Conservation (phyloP, 2,113 vertebrate species). For the Eonycteris spelaea region DNA sequence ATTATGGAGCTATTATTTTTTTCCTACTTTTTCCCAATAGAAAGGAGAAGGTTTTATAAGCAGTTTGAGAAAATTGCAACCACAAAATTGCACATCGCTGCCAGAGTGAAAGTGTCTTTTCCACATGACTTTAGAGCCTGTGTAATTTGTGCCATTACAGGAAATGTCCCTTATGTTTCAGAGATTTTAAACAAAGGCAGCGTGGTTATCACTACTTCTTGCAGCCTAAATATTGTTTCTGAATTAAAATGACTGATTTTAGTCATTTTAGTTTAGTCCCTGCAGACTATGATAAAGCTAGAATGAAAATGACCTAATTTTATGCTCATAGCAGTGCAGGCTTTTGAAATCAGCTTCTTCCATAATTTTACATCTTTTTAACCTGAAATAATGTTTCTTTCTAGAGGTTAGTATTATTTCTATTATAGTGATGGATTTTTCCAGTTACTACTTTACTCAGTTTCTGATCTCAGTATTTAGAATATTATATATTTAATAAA, state of each 20-base stretch:
- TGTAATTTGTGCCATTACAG: not conserved
- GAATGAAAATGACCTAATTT: slow-evolving; percentile 65
- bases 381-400: slow-evolving; percentile 64
- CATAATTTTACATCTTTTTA: slow-evolving; percentile 60
- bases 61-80: slow-evolving; percentile 32
- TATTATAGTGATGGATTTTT: slow-evolving; percentile 72
- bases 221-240: slow-evolving; percentile 44
- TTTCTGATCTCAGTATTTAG: slow-evolving; percentile 74
- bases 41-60: slow-evolving; percentile 26
- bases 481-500: slow-evolving; percentile 25
- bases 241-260: slow-evolving; percentile 53
- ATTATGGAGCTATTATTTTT: not conserved
- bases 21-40: not conserved
- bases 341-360: slow-evolving; percentile 71
- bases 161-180: not conserved
- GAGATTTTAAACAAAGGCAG: slow-evolving; percentile 50
- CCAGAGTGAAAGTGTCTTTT: not conserved
- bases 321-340: slow-evolving; percentile 58
- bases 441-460: slow-evolving; percentile 67
- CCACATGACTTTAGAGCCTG: not conserved
- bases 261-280: slow-evolving; percentile 14
- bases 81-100: slow-evolving; percentile 19
- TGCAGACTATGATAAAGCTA: not conserved
- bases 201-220: slow-evolving; percentile 17
- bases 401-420: slow-evolving; percentile 65